Conservation (phyloP, 1,140 invertebrate species). For the Plectrocnemia conspersa region DNA sequence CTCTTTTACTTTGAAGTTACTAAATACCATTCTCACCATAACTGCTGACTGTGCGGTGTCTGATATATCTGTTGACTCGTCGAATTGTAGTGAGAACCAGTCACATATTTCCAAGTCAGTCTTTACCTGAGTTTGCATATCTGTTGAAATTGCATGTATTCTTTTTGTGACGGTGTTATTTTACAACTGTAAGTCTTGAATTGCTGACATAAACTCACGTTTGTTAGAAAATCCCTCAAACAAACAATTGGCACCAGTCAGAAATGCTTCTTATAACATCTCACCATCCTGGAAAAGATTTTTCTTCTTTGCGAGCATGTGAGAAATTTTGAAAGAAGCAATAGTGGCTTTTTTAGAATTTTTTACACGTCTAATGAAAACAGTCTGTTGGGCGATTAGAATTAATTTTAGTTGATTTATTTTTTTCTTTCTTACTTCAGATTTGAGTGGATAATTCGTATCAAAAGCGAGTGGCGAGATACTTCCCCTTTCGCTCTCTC, state of each 20-base stretch:
- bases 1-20: constrained; percentile 31
- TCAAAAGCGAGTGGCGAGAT: no score
- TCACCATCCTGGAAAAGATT: constrained; percentile 23
- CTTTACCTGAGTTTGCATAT: constrained; percentile 16
- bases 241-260: constrained; percentile 2
- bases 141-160: constrained; percentile 3
- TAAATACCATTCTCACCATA: constrained; percentile 26
- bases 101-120: constrained; percentile 17
- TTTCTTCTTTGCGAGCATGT: constrained; percentile 28
- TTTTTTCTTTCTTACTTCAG: no score
- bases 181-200: constrained; percentile 22
- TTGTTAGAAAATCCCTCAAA: constrained; percentile 13
- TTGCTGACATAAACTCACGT: constrained; percentile 21
- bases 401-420: no score
- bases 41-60: constrained; percentile 18
- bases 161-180: constrained; percentile 20
- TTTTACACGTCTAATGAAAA: no score
- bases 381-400: no score
- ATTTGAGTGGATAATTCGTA: no score
- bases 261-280: constrained; percentile 17
- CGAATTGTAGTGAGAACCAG: constrained; percentile 23
- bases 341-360: no score
- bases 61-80: constrained; percentile 24
- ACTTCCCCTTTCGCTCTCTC: no score
- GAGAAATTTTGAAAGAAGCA: no score